Percentiles rank a stretch among this genome's conserved stretches.
Conservation (phyloP, 2,888 invertebrate species). For the Leptinotarsa rubiginosa region DNA sequence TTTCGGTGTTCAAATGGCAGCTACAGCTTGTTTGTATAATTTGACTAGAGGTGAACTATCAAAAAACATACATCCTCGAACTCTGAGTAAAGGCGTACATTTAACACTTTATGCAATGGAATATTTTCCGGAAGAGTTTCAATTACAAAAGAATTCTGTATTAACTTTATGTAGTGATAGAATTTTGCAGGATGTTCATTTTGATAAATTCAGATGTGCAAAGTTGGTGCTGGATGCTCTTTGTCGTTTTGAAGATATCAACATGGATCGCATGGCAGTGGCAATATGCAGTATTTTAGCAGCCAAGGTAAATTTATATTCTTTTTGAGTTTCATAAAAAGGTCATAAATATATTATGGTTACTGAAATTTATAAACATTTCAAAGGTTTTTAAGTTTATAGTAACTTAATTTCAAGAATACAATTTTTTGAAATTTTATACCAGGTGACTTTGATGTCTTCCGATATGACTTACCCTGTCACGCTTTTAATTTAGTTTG, state of each 20-base stretch:
- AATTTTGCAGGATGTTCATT: slow-evolving; percentile 78
- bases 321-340: neutral
- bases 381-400: too few species aligned
- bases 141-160: slow-evolving; percentile 79
- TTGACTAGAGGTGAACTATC: slow-evolving; percentile 76
- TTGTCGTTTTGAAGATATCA: slow-evolving; percentile 75
- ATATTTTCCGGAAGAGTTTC: slow-evolving; percentile 74
- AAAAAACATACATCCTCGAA: slow-evolving; percentile 73
- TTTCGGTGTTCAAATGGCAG: slow-evolving; percentile 79
- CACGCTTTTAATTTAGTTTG: too few species aligned
- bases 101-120: slow-evolving; percentile 77
- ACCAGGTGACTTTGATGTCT: too few species aligned
- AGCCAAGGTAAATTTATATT: slow-evolving; percentile 55
- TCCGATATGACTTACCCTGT: too few species aligned
- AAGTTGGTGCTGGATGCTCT: slow-evolving; percentile 78
- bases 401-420: too few species aligned
- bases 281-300: slow-evolving; percentile 81
- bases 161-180: slow-evolving; percentile 81
- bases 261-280: slow-evolving; percentile 83
- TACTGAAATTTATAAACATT: neutral
- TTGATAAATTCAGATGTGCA: slow-evolving; percentile 73
- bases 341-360: neutral
- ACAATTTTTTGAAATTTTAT: too few species aligned
- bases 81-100: slow-evolving; percentile 73
- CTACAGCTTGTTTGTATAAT: slow-evolving; percentile 81